These are phyloP conservation scores for Chymomyza amoena DNA, from an alignment of 2,888 invertebrate species.

Conservation along the genomic window DNA sequence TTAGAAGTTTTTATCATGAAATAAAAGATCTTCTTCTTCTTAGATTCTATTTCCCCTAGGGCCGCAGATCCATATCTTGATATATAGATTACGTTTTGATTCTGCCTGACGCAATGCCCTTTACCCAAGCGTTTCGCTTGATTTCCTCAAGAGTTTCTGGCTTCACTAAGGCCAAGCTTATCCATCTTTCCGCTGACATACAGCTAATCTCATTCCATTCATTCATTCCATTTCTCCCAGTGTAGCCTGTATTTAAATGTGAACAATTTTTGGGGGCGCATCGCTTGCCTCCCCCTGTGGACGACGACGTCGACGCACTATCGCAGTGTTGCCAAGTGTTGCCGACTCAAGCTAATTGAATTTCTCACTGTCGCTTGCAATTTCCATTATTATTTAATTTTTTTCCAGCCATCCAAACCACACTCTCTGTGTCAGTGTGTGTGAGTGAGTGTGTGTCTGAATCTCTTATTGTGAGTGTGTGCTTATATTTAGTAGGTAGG, in stretches of 20 bases:
- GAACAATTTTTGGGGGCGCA: not conserved
- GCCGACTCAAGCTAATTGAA: slow-evolving; percentile 69
- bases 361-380: slow-evolving; percentile 76
- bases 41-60: too few relatives aligned
- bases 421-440: not conserved
- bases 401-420: slow-evolving; percentile 49
- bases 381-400: slow-evolving; percentile 73
- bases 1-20: too few relatives aligned
- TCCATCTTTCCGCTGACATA: too few relatives aligned
- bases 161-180: too few relatives aligned
- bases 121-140: too few relatives aligned
- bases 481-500: slow-evolving; percentile 56
- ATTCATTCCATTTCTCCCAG: not conserved
- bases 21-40: too few relatives aligned
- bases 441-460: not conserved
- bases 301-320: not conserved
- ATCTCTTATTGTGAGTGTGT: slow-evolving; percentile 19
- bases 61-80: too few relatives aligned
- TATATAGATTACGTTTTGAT: too few relatives aligned
- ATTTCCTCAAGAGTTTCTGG: too few relatives aligned
- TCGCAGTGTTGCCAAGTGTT: slow-evolving; percentile 33
- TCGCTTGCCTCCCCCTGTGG: not conserved
- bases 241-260: slow-evolving; percentile 19
- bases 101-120: too few relatives aligned
- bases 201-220: too few relatives aligned